Conservation (phyloP, 2,888 invertebrate species). For the Eristalis arbustorum region DNA sequence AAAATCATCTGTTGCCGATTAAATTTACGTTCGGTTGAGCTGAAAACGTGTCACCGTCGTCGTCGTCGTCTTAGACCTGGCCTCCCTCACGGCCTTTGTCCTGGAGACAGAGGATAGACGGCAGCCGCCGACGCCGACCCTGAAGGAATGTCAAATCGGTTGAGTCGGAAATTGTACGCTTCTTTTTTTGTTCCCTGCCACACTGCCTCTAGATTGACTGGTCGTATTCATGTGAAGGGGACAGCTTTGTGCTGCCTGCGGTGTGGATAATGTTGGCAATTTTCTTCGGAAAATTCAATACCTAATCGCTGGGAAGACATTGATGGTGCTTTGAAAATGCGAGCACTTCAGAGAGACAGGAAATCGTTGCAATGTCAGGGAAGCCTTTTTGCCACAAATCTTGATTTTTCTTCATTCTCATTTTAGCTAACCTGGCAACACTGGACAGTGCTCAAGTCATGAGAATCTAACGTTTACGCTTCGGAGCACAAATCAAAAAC, state of each 20-base stretch:
- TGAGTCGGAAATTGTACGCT: constrained; percentile 6
- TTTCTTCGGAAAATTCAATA: constrained; percentile 19
- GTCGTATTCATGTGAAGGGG: background rate
- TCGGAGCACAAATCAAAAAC: constrained; percentile 3
- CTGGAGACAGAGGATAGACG: background rate
- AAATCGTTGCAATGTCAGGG: constrained; percentile 8
- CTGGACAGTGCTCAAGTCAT: background rate
- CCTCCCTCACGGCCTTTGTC: background rate
- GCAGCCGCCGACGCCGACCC: background rate
- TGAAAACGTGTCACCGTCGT: constrained; percentile 9
- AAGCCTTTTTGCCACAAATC: background rate
- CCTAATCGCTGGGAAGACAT: background rate
- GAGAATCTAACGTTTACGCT: background rate
- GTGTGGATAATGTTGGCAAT: constrained; percentile 17
- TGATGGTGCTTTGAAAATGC: background rate
- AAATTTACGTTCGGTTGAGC: constrained; percentile 27
- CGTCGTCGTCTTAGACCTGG: background rate
- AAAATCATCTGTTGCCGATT: constrained; percentile 42
- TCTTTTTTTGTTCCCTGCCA: background rate
- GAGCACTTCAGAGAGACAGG: constrained; percentile 8
- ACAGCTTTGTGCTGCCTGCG: background rate
- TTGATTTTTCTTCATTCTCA: background rate
- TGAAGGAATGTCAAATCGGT: constrained; percentile 5
- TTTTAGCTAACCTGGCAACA: background rate
- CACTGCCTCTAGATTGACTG: constrained; percentile 15